Percentiles rank a stretch among this genome's conserved stretches.
phyloP scores from a whole-genome alignment of 2,113 vertebrate genomes.

The Empidonax alnorum region DNA sequence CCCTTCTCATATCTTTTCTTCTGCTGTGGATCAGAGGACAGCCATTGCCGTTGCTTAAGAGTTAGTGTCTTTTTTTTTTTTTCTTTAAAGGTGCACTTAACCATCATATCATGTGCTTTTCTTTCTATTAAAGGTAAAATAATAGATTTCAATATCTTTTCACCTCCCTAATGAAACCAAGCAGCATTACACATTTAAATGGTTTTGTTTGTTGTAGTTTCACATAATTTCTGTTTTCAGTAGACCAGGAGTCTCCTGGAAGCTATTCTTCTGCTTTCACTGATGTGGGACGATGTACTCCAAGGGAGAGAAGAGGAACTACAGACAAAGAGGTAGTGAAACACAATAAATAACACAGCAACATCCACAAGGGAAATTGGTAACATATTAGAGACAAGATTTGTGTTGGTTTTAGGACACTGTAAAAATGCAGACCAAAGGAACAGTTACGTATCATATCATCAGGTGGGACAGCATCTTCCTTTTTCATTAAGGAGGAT shows the following conservation, averaged over 20 bases:
- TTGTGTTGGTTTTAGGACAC: neutral
- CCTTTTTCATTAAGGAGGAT: neutral
- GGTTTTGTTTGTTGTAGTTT: neutral
- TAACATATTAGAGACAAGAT: neutral
- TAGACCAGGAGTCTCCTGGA: constrained; percentile 88
- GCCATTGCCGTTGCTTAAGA: neutral
- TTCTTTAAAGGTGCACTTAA: neutral
- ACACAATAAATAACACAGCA: neutral
- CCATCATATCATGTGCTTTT: neutral
- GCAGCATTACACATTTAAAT: neutral
- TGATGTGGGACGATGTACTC: constrained; percentile 81
- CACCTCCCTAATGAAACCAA: neutral
- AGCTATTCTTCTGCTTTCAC: constrained; percentile 83
- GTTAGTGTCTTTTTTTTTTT: neutral
- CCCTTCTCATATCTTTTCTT: neutral
- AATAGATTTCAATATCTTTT: neutral
- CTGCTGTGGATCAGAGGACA: neutral
- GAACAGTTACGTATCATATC: neutral
- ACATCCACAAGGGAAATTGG: neutral
- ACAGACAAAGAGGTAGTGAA: constrained; percentile 91
- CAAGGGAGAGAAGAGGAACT: constrained; percentile 85
- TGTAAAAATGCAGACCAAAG: neutral
- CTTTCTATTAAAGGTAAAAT: neutral
- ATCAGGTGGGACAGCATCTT: neutral
- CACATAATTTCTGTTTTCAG: constrained; percentile 69